Conservation (phyloP, 2,113 vertebrate species). For the Sphaerodactylus townsendi region DNA sequence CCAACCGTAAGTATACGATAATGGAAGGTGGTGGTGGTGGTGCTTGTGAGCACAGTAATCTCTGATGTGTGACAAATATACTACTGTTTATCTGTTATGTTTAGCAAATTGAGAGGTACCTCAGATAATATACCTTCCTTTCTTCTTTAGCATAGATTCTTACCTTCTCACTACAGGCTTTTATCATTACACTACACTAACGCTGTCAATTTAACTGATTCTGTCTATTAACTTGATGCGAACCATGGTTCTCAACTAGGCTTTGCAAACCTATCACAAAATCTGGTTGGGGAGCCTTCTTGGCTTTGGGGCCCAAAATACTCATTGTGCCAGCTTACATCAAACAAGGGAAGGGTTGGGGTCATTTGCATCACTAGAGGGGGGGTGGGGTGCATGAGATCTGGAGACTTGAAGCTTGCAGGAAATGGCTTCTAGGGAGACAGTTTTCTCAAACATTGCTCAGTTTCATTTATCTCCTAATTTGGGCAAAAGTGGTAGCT, state of each 20-base stretch:
- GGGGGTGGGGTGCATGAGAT: neutral
- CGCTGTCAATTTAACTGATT: too few relatives aligned
- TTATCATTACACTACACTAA: neutral
- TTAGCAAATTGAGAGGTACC: neutral
- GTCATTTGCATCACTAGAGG: neutral
- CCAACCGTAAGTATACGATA: slow-evolving; percentile 80
- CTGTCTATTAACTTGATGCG: neutral
- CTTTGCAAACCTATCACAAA: neutral
- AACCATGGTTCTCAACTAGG: neutral
- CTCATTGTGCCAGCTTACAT: neutral
- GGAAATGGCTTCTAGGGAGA: neutral
- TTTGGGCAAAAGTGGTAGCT: neutral
- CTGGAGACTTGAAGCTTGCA: neutral
- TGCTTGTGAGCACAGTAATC: neutral
- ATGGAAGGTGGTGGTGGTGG: too few relatives aligned
- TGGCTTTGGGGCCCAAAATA: neutral
- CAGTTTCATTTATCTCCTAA: neutral
- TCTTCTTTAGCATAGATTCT: neutral
- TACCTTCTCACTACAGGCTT: neutral
- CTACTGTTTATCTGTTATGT: neutral
- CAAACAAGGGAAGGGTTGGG: neutral
- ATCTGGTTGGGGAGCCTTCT: neutral
- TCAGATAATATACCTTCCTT: too few relatives aligned
- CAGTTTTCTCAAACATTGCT: neutral
- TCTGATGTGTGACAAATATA: neutral